Evolutionary conservation across 2,113 vertebrate species (phyloP), one percentile per base, ranked within the genome.

Genomic region (Xiphorhynchus elegans): DNA sequence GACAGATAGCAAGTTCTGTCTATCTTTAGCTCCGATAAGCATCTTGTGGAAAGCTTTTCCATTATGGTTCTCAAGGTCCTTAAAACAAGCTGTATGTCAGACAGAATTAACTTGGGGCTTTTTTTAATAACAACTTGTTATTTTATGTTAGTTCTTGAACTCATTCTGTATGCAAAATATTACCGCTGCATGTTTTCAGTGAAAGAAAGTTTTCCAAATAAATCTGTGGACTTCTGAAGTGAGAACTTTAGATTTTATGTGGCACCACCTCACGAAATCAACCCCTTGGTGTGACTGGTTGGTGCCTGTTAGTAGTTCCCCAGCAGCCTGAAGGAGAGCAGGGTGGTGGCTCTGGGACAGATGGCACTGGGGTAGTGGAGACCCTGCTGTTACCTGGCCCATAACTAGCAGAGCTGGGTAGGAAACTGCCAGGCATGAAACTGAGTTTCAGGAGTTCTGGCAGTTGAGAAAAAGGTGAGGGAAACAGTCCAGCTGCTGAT

Each of bases 61-160:
- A 46, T 78, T 80, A 44, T 73, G 70, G 6, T 94, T 95, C 75
- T 68, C 84, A 86, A 97, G 83, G 90, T 94, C 90, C 85, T 94
- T 92, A 91, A 97, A 97, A 89, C 79, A 97, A 95, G 76, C 75
- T 33, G 9, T 66, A 74, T 76, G 88, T 77, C 77, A 87, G 93
- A 84, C 70, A 84, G 60, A 89, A 66, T 29, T 79, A 58, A 75
- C 33, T 39, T 23, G 49, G 47, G 14, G 35, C 46, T 16, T 56
- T 88, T 85, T 94, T 93, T 69, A 62, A 69, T 79, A 90, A 62
- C 73, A 87, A 39, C 59, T 82, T 90, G n/a, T 66, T 90, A 39
- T 63, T 89, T 95, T 85, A 56, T 55, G 39, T 49, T 70, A 31
- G 23, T 59, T 80, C 21, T 75, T 86, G 53, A 81, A 78, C 12